Base-by-base conservation (phyloP, 2,113 vertebrate genomes). In the Cololabis saira region DNA sequence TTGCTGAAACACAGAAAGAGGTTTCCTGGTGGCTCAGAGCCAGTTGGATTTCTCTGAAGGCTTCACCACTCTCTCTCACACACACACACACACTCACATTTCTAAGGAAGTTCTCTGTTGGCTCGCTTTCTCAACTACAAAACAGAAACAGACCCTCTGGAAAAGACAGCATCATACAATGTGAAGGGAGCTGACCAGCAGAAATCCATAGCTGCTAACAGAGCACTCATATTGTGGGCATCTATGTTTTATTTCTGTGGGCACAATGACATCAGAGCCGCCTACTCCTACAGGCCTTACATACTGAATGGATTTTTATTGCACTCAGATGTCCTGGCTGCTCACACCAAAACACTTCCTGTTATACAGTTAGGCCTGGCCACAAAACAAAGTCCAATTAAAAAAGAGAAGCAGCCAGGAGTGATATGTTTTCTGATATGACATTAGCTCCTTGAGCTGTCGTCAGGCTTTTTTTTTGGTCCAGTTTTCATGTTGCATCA, bases 131-230 rank as follows among this genome's bases (percentile, higher is more conserved):
- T 74, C 73, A 49, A 68, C 60, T 80, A 68, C 60, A 84, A 88
- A 86, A 80, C 75, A 79, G 83, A 87, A 87, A 77, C 86, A 84
- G 84, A 86, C 70, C 70, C 44, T 67, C 72, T 84, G 81, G 78
- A 86, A 87, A 80, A 86, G 74, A 66, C 68, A 51, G 76, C 73
- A 76, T 87, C 81, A 84, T 65, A 42, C 67, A 78, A 50, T 66
- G 57, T 41, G 59, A 72, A 43, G 24, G 79, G 21, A 74, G 61
- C 77, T 70, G 75, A 82, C 73, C 67, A 57, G 68, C 59, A 71
- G 71, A 72, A 74, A 59, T 81, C 61, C 56, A 63, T 47, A 57
- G 79, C 57, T 56, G 43, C 33, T 70, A 62, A 72, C 65, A 65
- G 48, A 80, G 61, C 69, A 61, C 71, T 73, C 81, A 68, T 30